Conservation (phyloP, 2,888 invertebrate genomes). For the Kuschelorhynchus macadamiae region DNA sequence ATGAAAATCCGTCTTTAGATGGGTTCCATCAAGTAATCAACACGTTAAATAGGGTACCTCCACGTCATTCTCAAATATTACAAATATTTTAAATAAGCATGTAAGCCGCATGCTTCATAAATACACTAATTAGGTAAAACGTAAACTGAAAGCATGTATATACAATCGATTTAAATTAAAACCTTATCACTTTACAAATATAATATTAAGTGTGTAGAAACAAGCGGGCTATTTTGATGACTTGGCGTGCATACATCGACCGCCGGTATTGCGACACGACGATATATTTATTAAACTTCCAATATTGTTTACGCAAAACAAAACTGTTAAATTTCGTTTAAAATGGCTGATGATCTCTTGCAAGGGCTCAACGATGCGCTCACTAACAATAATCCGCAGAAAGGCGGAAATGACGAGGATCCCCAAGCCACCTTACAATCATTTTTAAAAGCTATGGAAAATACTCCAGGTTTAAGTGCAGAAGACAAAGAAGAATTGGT, state of each 20-base stretch:
- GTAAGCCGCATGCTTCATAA: background rate
- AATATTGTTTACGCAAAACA: too few species aligned
- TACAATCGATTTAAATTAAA: too few species aligned
- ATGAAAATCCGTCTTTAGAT: too few species aligned
- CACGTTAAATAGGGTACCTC: too few species aligned
- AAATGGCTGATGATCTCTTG: slow-evolving; percentile 38
- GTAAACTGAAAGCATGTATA: background rate
- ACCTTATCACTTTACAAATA: slow-evolving; percentile 25
- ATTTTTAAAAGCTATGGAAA: slow-evolving; percentile 23
- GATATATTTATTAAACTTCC: too few species aligned
- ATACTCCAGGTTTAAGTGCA: slow-evolving; percentile 24
- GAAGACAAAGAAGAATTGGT: slow-evolving; percentile 27
- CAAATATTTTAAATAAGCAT: too few species aligned
- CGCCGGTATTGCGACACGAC: too few species aligned
- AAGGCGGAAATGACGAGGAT: slow-evolving; percentile 1
- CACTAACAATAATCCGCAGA: background rate
- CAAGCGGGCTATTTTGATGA: slow-evolving; percentile 13
- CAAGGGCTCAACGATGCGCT: slow-evolving; percentile 33
- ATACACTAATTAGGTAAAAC: background rate
- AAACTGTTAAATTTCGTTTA: too few species aligned
- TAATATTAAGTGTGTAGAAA: slow-evolving; percentile 15
- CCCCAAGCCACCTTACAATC: slow-evolving; percentile 15
- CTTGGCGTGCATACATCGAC: slow-evolving; percentile 14
- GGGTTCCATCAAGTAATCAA: too few species aligned
- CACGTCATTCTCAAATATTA: too few species aligned